Percentiles rank a stretch among this genome's conserved stretches.
phyloP scores from a whole-genome alignment of 2,113 vertebrate genomes.

The Meleagris gallopavo region DNA sequence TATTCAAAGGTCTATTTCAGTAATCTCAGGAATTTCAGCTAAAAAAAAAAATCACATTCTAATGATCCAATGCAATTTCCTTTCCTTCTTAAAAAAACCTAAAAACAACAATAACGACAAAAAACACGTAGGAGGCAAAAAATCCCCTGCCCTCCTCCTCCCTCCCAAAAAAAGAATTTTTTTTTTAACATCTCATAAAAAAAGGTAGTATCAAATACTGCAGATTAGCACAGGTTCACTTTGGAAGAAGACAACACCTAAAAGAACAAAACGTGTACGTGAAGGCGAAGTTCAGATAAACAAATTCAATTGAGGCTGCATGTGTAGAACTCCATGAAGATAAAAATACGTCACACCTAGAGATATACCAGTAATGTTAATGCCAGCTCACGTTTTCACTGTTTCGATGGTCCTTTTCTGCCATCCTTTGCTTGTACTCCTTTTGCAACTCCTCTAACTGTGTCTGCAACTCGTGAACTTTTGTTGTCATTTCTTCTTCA shows the following conservation, averaged over 20 bases:
- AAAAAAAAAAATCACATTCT: not conserved
- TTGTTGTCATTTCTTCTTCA: slow-evolving; percentile 93
- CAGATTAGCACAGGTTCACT: not conserved
- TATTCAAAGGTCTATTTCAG: not conserved
- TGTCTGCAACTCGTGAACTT: slow-evolving; percentile 89
- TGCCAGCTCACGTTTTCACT: slow-evolving; percentile 78
- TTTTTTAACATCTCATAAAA: not conserved
- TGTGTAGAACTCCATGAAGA: not conserved
- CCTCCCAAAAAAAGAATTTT: not conserved
- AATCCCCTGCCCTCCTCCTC: accelerated
- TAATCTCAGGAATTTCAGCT: not conserved
- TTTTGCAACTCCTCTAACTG: slow-evolving; percentile 86
- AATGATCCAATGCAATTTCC: not conserved
- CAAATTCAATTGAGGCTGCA: not conserved
- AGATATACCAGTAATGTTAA: not conserved
- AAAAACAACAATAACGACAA: not conserved
- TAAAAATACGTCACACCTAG: not conserved
- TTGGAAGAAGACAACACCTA: not conserved
- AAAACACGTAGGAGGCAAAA: not conserved
- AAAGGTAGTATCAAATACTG: not conserved
- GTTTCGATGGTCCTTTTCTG: slow-evolving; percentile 62
- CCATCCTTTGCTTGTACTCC: slow-evolving; percentile 53
- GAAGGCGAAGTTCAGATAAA: not conserved
- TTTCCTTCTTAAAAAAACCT: not conserved
- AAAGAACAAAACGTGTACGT: not conserved